These are phyloP conservation scores for Diabrotica virgifera DNA, from an alignment of 1,140 invertebrate species.

Conservation along the genomic window DNA sequence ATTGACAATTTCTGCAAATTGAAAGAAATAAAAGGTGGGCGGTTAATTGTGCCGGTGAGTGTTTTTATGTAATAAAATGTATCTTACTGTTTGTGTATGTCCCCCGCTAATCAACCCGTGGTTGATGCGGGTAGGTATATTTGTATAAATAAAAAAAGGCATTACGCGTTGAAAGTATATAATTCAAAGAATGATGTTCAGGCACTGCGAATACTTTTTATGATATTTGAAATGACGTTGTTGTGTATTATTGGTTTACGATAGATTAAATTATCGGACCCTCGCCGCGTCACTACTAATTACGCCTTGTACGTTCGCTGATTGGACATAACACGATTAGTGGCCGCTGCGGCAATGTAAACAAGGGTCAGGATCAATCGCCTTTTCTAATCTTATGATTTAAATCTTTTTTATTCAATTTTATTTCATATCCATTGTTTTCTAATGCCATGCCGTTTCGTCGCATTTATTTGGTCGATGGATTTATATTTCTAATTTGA, in stretches of 20 bases:
- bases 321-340: slow-evolving; percentile 37
- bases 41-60: no score
- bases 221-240: slow-evolving; percentile 22
- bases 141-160: no score
- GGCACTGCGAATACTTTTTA: slow-evolving; percentile 10
- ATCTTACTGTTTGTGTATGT: no score
- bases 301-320: slow-evolving; percentile 30
- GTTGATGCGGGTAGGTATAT: no score
- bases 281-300: slow-evolving; percentile 28
- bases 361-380: slow-evolving; percentile 27
- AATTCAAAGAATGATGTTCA: no score
- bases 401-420: slow-evolving; percentile 21
- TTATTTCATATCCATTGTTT: slow-evolving; percentile 15
- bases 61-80: no score
- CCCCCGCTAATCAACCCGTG: no score
- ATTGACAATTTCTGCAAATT: no score
- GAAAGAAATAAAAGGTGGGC: no score
- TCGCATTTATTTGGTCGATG: not conserved
- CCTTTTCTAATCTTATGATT: slow-evolving; percentile 22
- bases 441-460: not conserved
- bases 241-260: slow-evolving; percentile 23
- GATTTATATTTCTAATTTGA: not conserved
- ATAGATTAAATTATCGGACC: slow-evolving; percentile 19
- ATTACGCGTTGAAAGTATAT: no score
- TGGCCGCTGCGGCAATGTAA: slow-evolving; percentile 34